A percentile compares a stretch with the other conserved stretches of the same genome.
phyloP scores from a whole-genome alignment of 2,113 vertebrate species.

The Danio rerio region GRCz12tu NC_133195.1:32173501-32174000 shows the following conservation, averaged over 20 bases:
- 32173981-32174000: neutral
- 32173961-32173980: neutral
- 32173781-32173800: conserved; percentile 6
- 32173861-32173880: conserved; percentile 16
- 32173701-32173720: neutral
- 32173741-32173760: conserved; percentile 2
- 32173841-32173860: conserved; percentile 23
- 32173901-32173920: conserved; percentile 1
- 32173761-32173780: neutral
- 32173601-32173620: conserved; percentile 19
- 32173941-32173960: neutral
- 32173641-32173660: neutral
- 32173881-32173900: neutral
- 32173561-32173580: conserved; percentile 76
- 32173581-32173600: conserved; percentile 67
- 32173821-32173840: conserved; percentile 29
- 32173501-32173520: conserved; percentile 74
- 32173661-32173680: neutral
- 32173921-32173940: neutral
- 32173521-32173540: conserved; percentile 69
- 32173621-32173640: neutral
- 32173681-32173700: neutral
- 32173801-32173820: conserved; percentile 10
- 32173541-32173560: conserved; percentile 62
- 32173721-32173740: conserved; percentile 4